Evolutionary conservation across 2,888 invertebrate species (phyloP).

Genomic region (Romanomermis culicivorax): DNA sequence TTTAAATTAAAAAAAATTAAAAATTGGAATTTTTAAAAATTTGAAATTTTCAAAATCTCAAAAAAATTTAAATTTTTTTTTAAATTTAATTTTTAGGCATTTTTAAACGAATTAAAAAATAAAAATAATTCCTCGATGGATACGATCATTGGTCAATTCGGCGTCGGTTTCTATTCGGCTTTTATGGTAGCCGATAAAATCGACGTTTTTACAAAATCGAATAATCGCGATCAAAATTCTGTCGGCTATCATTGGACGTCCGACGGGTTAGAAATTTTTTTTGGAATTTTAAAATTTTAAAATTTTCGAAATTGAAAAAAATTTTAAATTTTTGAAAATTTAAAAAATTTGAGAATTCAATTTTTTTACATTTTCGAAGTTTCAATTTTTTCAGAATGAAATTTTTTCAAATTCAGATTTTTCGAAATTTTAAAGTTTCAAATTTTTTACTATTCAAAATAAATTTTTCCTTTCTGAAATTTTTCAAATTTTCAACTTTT

Average conservation of each 20-base stretch:
- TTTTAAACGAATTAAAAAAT: slow-evolving; percentile 48
- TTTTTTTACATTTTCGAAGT: too few relatives aligned
- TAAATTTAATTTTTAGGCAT: slow-evolving; percentile 38
- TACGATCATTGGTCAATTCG: slow-evolving; percentile 85
- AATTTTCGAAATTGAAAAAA: neutral
- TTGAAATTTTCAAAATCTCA: neutral
- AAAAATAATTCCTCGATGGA: slow-evolving; percentile 33
- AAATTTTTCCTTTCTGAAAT: too few relatives aligned
- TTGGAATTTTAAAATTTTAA: neutral
- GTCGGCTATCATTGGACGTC: slow-evolving; percentile 63
- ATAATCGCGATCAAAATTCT: slow-evolving; percentile 42
- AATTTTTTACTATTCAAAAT: neutral
- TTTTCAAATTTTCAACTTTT: too few relatives aligned
- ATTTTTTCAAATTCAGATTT: slow-evolving; percentile 48
- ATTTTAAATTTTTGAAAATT: too few relatives aligned
- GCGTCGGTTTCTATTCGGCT: slow-evolving; percentile 89
- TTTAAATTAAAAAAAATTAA: too few relatives aligned
- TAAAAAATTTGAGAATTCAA: too few relatives aligned
- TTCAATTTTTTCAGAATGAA: too few relatives aligned
- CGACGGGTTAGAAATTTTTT: slow-evolving; percentile 62
- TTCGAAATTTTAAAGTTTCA: slow-evolving; percentile 48
- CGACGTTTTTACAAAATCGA: slow-evolving; percentile 59
- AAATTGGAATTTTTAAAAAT: too few relatives aligned
- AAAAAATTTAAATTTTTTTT: neutral
- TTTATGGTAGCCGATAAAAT: slow-evolving; percentile 93